Evolutionary conservation across 2,113 vertebrate species (phyloP), one percentile per base, ranked within the genome.

Genomic region (Phocoena sinus): DNA sequence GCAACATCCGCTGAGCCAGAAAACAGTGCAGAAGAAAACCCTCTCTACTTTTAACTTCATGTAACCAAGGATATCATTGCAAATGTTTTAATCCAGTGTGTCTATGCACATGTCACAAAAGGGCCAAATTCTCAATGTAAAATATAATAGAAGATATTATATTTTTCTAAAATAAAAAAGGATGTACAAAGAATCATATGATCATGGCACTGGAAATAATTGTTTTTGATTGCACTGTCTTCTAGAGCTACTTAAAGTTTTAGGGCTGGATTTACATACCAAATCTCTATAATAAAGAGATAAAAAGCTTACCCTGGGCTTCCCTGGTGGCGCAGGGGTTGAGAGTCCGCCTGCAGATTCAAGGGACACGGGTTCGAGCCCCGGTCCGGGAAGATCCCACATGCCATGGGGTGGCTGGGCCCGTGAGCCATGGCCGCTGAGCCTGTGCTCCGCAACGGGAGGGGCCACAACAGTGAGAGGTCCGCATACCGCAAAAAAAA

Each of bases 121-220:
- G 20, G 44, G 9, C 28, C 38, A 92, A 91, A 93, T 76, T 92
- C 91, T 76, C 47, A 85, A 62, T n/a, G 67, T 53, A 44, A 28
- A 47, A 26, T 47, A 26, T 31, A 53, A 80, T 0, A 93, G 53
- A 84, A n/a, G 86, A 92, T 28, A 77, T 3, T 76, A 1, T 6
- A 67, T n/a, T 60, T 95, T 68, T 81, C 60, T 74, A 67, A 91
- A 93, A 91, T 71, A 15, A 50, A 83, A 96, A 89, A 81, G 5
- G 50, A 50, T 47, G 2, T 67, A 58, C 36, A 58, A 65, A 92
- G 53, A 65, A 36, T 77, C 28, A 62, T 6, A 89, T 65, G 74
- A 95, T 80, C 50, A 92, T 73, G 73, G n/a, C 33, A 81, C 25
- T 41, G 25, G 56, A 65, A 93, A 68, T 84, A 94, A 76, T 15